A percentile compares a stretch with the other conserved stretches of the same genome.
These are phyloP conservation scores for Cheilosia scutellata DNA, from an alignment of 2,888 invertebrate genomes.

Conservation along the genomic window DNA sequence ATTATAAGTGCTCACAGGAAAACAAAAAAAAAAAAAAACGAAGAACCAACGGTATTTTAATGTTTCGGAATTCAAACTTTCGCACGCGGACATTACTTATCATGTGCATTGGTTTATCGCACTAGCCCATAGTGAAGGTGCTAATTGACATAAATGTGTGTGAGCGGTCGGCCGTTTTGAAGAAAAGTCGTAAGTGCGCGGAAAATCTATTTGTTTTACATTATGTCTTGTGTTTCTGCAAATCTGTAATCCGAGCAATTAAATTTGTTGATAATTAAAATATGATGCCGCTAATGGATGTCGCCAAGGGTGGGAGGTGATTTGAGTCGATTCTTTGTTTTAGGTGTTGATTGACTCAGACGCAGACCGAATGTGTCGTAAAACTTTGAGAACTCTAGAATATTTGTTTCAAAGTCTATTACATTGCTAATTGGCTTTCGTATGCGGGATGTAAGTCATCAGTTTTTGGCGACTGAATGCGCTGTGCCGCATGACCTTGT, in stretches of 20 bases:
- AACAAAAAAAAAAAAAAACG: slow-evolving; percentile 3
- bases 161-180: slow-evolving; percentile 4
- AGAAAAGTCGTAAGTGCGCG: slow-evolving; percentile 59
- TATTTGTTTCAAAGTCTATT: slow-evolving; percentile 12
- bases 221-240: slow-evolving; percentile 22
- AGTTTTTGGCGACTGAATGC: slow-evolving; percentile 3
- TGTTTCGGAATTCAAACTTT: background rate
- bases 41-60: background rate
- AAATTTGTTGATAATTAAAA: slow-evolving; percentile 64
- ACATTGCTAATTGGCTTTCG: slow-evolving; percentile 46
- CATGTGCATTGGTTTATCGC: slow-evolving; percentile 21
- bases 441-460: slow-evolving; percentile 18
- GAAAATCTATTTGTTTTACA: slow-evolving; percentile 9
- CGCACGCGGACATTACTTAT: slow-evolving; percentile 11
- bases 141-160: slow-evolving; percentile 48
- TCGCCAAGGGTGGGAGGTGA: slow-evolving; percentile 14
- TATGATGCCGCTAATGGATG: slow-evolving; percentile 61
- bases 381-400: background rate
- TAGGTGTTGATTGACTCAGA: slow-evolving; percentile 16
- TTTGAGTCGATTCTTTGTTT: slow-evolving; percentile 54
- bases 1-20: slow-evolving; percentile 22
- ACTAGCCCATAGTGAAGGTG: slow-evolving; percentile 10
- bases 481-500: slow-evolving; percentile 37
- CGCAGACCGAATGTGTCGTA: slow-evolving; percentile 16
- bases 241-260: slow-evolving; percentile 56